Conservation (phyloP, 2,113 vertebrate genomes). For the Cynocephalus volans region DNA sequence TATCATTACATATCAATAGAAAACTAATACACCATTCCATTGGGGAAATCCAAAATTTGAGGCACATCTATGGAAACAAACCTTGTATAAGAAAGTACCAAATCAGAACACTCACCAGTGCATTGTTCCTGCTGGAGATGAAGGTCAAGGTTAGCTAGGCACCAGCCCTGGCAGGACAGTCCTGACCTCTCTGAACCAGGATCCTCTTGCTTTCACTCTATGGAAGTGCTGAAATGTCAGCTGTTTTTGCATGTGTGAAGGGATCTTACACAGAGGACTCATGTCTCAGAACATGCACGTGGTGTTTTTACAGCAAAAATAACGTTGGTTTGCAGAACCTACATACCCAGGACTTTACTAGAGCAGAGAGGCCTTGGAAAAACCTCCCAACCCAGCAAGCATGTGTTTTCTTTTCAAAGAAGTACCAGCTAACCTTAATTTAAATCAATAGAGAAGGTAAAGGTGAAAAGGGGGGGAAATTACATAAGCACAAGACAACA, state of each 20-base stretch:
- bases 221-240: constrained; percentile 85
- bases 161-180: background rate
- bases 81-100: background rate
- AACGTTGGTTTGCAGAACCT: constrained; percentile 85
- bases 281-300: constrained; percentile 71
- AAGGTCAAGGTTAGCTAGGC: background rate
- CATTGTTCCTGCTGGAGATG: background rate
- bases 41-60: background rate
- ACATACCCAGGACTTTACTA: constrained; percentile 84
- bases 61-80: background rate
- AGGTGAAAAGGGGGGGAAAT: background rate
- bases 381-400: constrained; percentile 74
- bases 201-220: constrained; percentile 77
- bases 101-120: background rate
- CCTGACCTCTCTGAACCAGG: constrained; percentile 75
- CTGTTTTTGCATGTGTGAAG: constrained; percentile 82
- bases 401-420: constrained; percentile 81
- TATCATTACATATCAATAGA: background rate
- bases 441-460: constrained; percentile 77
- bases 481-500: constrained; percentile 59
- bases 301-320: constrained; percentile 89
- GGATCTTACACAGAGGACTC: constrained; percentile 84
- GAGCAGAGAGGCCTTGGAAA: constrained; percentile 82
- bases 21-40: background rate
- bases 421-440: constrained; percentile 80